Evolutionary conservation across 2,113 vertebrate genomes (phyloP).

Genomic region (Cryptoleucopteryx plumbea): DNA sequence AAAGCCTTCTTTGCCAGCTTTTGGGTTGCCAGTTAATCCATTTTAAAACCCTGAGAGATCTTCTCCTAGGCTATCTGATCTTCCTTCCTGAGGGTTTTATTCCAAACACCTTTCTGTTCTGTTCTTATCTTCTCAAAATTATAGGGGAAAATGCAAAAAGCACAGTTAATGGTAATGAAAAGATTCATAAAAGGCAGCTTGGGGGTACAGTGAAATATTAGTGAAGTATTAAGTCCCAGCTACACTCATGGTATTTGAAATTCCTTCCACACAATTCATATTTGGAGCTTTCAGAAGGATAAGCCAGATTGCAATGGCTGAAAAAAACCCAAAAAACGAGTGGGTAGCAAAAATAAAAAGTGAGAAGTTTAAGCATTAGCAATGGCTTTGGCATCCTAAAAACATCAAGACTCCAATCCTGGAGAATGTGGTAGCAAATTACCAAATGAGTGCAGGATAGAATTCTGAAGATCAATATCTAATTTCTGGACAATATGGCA

Average conservation of each 20-base stretch:
- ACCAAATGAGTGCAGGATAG: background rate
- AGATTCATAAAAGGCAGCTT: background rate
- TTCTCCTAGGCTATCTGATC: background rate
- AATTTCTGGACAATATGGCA: background rate
- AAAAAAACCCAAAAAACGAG: background rate
- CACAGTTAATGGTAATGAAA: background rate
- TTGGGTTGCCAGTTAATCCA: background rate
- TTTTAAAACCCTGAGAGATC: background rate
- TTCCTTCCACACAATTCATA: background rate
- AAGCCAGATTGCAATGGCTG: background rate
- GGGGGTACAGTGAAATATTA: background rate
- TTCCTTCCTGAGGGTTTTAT: background rate
- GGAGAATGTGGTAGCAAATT: background rate
- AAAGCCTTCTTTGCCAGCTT: background rate
- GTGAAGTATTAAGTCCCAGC: background rate
- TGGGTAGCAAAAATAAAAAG: background rate
- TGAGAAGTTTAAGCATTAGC: background rate
- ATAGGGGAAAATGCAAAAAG: background rate
- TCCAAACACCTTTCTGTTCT: background rate
- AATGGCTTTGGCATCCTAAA: background rate
- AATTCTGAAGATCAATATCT: background rate
- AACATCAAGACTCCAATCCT: background rate
- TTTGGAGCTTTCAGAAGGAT: background rate
- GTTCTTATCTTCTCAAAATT: background rate
- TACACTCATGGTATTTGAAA: background rate